A percentile compares a stretch with the other conserved stretches of the same genome.
Conservation (phyloP, 1,140 invertebrate genomes). For the Drosophila parvula region DNA sequence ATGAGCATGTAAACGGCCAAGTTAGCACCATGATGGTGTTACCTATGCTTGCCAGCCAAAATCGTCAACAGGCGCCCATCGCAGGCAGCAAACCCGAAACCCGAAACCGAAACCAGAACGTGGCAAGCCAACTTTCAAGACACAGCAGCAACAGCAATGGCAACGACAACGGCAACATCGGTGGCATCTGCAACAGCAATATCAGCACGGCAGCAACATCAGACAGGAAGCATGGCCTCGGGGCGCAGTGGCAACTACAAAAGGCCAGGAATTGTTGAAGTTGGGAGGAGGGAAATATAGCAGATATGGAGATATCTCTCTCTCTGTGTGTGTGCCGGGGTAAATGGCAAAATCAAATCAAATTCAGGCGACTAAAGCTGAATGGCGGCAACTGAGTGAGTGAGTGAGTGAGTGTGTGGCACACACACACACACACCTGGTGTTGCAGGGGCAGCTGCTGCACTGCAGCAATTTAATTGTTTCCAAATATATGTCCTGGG, state of each 20-base stretch:
- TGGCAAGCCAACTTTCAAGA: constrained; percentile 48
- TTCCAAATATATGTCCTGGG: constrained; percentile 5
- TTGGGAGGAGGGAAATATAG: background rate
- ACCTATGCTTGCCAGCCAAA: constrained; percentile 9
- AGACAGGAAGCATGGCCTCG: constrained; percentile 43
- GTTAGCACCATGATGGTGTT: background rate
- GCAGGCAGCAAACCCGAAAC: constrained; percentile 43
- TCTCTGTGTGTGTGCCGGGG: constrained; percentile 27
- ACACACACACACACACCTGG: constrained; percentile 4
- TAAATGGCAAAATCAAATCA: constrained; percentile 70
- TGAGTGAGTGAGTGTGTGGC: constrained; percentile 24
- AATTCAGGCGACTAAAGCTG: constrained; percentile 67
- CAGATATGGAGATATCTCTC: constrained; percentile 7
- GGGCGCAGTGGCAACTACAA: constrained; percentile 37
- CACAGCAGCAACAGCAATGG: constrained; percentile 8
- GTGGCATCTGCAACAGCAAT: constrained; percentile 7
- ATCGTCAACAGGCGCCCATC: constrained; percentile 49
- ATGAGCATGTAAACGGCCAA: constrained; percentile 30
- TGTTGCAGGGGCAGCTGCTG: constrained; percentile 15
- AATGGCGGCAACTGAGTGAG: constrained; percentile 22
- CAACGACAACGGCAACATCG: constrained; percentile 3
- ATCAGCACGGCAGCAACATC: constrained; percentile 25
- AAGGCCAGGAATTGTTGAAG: constrained; percentile 27
- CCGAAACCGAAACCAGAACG: constrained; percentile 50
- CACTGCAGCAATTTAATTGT: constrained; percentile 28